Percentiles rank a stretch among this genome's conserved stretches.
phyloP scores from a whole-genome alignment of 2,113 vertebrate genomes.

The Girardinichthys multiradiatus region DNA sequence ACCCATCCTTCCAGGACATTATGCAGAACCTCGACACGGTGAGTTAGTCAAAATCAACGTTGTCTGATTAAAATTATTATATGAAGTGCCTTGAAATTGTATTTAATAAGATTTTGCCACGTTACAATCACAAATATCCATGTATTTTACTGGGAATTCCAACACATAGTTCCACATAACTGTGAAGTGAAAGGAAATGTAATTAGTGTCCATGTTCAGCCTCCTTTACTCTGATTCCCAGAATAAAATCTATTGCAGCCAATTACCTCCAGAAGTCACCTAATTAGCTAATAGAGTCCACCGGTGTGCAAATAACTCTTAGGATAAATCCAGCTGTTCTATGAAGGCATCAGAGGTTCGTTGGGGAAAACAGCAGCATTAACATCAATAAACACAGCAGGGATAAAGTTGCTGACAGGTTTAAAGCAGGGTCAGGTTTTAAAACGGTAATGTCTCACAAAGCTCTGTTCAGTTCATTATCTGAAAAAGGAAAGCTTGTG shows the following conservation, averaged over 20 bases:
- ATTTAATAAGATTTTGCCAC: too few species aligned
- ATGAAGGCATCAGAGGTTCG: too few species aligned
- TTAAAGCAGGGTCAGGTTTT: background rate
- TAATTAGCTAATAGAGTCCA: background rate
- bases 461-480: too few species aligned
- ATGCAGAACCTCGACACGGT: constrained; percentile 99
- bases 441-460: too few species aligned
- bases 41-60: constrained; percentile 32
- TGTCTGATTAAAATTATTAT: constrained; percentile 27
- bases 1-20: constrained; percentile 98
- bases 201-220: background rate
- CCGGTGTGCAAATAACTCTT: too few species aligned
- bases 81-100: too few species aligned
- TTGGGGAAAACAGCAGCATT: too few species aligned
- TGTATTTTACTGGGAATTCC: background rate
- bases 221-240: background rate
- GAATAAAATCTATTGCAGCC: background rate
- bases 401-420: background rate
- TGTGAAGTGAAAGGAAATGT: background rate
- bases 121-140: background rate
- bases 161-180: background rate
- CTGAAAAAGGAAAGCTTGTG: background rate
- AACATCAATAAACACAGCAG: background rate
- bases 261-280: background rate
- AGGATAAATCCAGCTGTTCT: too few species aligned